Percentiles rank a stretch among this genome's conserved stretches.
Evolutionary conservation across 2,113 vertebrate species (phyloP).

Genomic region (Ifrita kowaldi): DNA sequence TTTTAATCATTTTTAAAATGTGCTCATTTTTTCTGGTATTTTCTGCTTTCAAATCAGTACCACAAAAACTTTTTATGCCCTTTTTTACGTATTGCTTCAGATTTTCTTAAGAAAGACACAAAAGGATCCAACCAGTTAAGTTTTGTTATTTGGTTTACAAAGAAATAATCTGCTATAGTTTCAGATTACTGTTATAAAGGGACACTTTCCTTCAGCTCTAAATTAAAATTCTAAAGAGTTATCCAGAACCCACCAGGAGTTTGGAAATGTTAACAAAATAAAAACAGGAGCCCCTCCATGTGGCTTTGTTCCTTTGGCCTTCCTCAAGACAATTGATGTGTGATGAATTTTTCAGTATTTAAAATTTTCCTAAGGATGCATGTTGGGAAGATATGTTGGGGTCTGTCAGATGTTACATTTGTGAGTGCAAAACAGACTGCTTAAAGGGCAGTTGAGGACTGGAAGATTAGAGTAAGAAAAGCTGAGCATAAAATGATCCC

Average conservation of each 20-base stretch:
- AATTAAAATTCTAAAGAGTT: neutral
- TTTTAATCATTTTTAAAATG: neutral
- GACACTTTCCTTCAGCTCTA: neutral
- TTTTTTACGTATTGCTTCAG: neutral
- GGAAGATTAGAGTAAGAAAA: constrained; percentile 2
- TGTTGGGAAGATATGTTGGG: neutral
- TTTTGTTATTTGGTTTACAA: neutral
- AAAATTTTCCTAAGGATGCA: neutral
- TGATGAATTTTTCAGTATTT: neutral
- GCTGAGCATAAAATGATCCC: neutral
- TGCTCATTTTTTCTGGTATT: neutral
- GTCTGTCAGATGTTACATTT: neutral
- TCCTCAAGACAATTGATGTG: neutral
- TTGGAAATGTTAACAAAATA: neutral
- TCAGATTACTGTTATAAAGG: neutral
- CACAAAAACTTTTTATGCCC: neutral
- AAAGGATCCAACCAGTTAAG: neutral
- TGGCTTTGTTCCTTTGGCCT: neutral
- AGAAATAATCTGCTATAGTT: neutral
- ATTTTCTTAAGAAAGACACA: neutral
- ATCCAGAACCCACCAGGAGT: neutral
- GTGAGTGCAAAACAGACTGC: neutral
- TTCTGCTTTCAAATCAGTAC: neutral
- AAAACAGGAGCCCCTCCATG: neutral
- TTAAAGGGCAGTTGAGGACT: neutral